These are phyloP conservation scores for Venustaconcha ellipsiformis DNA, from an alignment of 1,140 invertebrate genomes.

Conservation along the genomic window DNA sequence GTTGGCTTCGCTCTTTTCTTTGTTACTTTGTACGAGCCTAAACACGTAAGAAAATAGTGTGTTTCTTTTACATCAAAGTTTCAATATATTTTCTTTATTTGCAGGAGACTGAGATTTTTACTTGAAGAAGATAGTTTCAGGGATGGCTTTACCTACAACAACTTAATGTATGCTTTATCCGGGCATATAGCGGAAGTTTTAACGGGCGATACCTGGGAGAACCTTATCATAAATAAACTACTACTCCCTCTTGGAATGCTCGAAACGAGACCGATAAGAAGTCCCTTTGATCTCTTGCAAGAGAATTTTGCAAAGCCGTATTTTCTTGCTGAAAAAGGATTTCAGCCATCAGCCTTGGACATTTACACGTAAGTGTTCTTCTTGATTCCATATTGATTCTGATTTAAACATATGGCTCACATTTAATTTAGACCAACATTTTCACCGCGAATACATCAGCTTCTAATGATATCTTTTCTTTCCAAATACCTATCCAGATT, in stretches of 20 bases:
- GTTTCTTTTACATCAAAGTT: too few relatives aligned
- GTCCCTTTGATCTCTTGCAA: slow-evolving; percentile 2
- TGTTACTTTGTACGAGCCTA: too few relatives aligned
- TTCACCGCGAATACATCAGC: too few relatives aligned
- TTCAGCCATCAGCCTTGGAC: slow-evolving; percentile 1
- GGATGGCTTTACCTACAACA: slow-evolving; percentile 40
- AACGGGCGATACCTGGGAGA: slow-evolving; percentile 42
- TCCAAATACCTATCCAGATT: too few relatives aligned
- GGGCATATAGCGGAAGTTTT: slow-evolving; percentile 37
- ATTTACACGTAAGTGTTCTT: too few relatives aligned
- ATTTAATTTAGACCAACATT: too few relatives aligned
- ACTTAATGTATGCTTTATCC: slow-evolving; percentile 40
- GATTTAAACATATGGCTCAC: too few relatives aligned
- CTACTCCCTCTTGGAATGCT: slow-evolving; percentile 43
- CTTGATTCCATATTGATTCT: too few relatives aligned
- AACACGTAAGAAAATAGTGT: too few relatives aligned
- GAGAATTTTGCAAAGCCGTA: slow-evolving; percentile 4
- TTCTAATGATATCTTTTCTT: too few relatives aligned
- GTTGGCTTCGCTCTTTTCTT: too few relatives aligned
- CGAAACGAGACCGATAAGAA: slow-evolving; percentile 27
- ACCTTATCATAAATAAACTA: slow-evolving; percentile 36
- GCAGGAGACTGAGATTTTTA: slow-evolving; percentile 40
- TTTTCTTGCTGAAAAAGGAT: not conserved
- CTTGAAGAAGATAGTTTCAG: slow-evolving; percentile 38
- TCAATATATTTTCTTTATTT: slow-evolving; percentile 5